Evolutionary conservation across 2,888 invertebrate species (phyloP), one percentile per base, ranked within the genome.

Genomic region (Sialis fuliginosa): DNA sequence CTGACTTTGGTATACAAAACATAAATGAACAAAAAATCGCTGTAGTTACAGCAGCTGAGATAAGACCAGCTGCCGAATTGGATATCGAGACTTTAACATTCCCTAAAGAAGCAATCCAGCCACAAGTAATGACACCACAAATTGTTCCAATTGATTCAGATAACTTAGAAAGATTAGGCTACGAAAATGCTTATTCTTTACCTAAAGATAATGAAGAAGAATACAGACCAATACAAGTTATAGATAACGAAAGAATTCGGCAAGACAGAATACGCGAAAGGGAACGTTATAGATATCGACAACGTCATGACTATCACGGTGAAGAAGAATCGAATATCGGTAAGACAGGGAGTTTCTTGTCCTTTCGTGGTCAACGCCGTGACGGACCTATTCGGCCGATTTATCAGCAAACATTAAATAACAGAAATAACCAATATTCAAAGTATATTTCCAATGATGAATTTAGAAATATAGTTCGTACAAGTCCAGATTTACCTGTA

Each of bases 121-220:
- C 30, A 12, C 13, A n/a, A 41, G 30, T 32, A 12, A 30, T 6
- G 32, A 30, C 30, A 33, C 32, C 43, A 3, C 43, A 43, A 7
- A 43, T 43, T 13, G 32, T 43, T 10, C 12, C 10, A 43, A 33
- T 43, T 10, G 10, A n/a, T n/a, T 12, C 34, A 10, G 43, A 43
- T 8, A 43, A 33, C 22, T 33, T 43, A 43, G 33, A 43, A 32
- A 30, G 43, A 12, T 43, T 43, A 32, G 43, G 43, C 7, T 43
- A 13, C 6, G 43, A 43, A n/a, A 33, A 43, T 33, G n/a, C 30
- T 34, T 6, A 12, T 5, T 32, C 32, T 22, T 22, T 22, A 4
- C 22, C 22, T 9, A 32, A 34, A 32, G 5, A 30, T 3, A 10
- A 10, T 10, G 6, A 30, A n/a, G 32, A 43, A 32, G 33, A 13